A percentile compares a stretch with the other conserved stretches of the same genome.
Conservation (phyloP, 1,140 invertebrate genomes). For the Scaptodrosophila lebanonensis region DNA sequence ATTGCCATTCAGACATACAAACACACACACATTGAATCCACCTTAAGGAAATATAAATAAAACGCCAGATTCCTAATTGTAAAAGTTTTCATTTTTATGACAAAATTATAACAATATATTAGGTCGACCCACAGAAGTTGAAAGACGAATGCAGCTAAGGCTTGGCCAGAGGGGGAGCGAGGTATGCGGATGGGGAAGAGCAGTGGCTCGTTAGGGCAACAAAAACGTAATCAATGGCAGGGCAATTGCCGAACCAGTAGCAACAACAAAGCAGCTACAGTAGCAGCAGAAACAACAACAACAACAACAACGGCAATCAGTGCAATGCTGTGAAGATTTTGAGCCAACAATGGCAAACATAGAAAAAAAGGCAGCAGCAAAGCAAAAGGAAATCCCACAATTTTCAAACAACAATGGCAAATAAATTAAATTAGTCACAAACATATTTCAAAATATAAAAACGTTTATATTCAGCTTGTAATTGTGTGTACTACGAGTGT, state of each 20-base stretch:
- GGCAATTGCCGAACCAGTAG: constrained; percentile 40
- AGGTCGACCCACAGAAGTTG: constrained; percentile 1
- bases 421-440: constrained; percentile 74
- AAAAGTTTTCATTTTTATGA: constrained; percentile 71
- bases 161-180: no score
- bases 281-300: no score
- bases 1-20: constrained; percentile 30
- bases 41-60: constrained; percentile 67
- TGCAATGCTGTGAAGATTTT: constrained; percentile 35
- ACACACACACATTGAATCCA: constrained; percentile 14
- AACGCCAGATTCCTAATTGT: constrained; percentile 55
- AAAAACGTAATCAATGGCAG: constrained; percentile 57
- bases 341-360: constrained; percentile 55
- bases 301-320: no score
- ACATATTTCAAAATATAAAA: constrained; percentile 58
- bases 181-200: constrained; percentile 4
- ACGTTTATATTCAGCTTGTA: neutral
- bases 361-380: constrained; percentile 24
- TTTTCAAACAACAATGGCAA: constrained; percentile 66
- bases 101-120: constrained; percentile 70
- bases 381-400: constrained; percentile 58
- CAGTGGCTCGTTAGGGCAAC: constrained; percentile 43
- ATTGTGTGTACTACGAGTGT: neutral
- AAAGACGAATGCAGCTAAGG: no score
- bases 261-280: constrained; percentile 24